Evolutionary conservation across 2,888 invertebrate species (phyloP).

Genomic region (Herminia tarsipennalis): DNA sequence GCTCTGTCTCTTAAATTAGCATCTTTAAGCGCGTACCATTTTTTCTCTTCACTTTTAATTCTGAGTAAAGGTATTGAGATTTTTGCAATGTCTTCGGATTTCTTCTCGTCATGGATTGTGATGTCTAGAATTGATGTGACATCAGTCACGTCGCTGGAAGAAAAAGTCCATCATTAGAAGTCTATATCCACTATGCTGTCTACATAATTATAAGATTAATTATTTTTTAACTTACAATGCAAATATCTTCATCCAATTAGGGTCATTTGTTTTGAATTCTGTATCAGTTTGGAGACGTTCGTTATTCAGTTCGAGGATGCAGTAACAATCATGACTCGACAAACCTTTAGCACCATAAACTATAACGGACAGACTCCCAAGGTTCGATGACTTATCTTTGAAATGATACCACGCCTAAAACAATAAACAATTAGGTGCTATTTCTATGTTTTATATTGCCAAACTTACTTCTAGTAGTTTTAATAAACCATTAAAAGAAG

Average conservation of each 20-base stretch:
- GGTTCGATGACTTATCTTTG: constrained; percentile 84
- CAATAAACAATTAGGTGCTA: no score
- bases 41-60: constrained; percentile 93
- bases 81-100: constrained; percentile 97
- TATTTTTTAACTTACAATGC: constrained; percentile 94
- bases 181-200: no score
- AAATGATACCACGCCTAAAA: constrained; percentile 77
- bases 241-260: constrained; percentile 99
- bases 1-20: constrained; percentile 93
- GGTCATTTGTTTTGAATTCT: constrained; percentile 96
- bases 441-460: no score
- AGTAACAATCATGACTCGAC: constrained; percentile 96
- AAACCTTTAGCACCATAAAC: constrained; percentile 93
- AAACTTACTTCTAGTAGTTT: no score
- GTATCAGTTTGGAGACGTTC: constrained; percentile 97
- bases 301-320: constrained; percentile 96
- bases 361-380: constrained; percentile 96
- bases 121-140: constrained; percentile 96
- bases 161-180: no score
- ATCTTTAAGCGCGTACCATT: constrained; percentile 98
- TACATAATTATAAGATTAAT: no score
- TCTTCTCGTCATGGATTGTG: constrained; percentile 97
- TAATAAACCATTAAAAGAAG: no score
- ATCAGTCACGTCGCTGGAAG: constrained; percentile 92
- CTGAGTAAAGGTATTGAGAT: constrained; percentile 93